Base-by-base conservation (phyloP, 1,140 invertebrate genomes). In the Neoseiulus cucumeris region DNA sequence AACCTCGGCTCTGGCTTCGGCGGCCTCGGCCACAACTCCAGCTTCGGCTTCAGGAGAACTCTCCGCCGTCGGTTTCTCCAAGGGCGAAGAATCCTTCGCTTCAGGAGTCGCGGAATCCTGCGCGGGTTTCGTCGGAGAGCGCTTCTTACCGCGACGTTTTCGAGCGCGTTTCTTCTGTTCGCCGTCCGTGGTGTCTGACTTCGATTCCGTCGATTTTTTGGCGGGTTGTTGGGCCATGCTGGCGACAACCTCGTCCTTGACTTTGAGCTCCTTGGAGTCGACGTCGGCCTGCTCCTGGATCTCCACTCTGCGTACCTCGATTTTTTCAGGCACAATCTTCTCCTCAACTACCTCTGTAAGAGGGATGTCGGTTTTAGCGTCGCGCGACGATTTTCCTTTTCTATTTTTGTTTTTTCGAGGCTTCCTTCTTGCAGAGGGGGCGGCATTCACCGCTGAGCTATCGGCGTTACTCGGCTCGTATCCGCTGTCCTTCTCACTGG, bases 221-320 rank as follows among this genome's bases (percentile, higher is more conserved):
- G 33, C 33, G 33, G 33, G 33, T 39, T 39, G 47, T 7, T 66
- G 41, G 14, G 5, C 17, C 45, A 30, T 18, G 6, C 17, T 41
- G 64, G 7, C 51, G 42, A 65, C 64, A 64, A 44, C 64, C 20
- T 47, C 45, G 22, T 59, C 51, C 51, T 59, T 59, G 14, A 25
- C 51, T 25, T 59, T 33, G 14, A 33, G 14, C 51, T 29, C 51
- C 51, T 59, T 59, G 51, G 17, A 14, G 14, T 59, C 51, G 33
- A 59, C 33, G 14, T 25, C 22, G 2, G 51, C 4, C 33, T 59
- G 25, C 33, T 59, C 33, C 22, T 59, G 51, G 33, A 59, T 33
- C 33, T 17, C 51, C n/a, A 59, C 51, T 14, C 51, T 12, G 25
- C 51, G 25, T 1, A 59, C 22, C 51, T 59, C 51, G 51, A 59